Evolutionary conservation across 2,797 vertebrate species (phyloP).

Genomic region (Rhodeus uyekii): DNA sequence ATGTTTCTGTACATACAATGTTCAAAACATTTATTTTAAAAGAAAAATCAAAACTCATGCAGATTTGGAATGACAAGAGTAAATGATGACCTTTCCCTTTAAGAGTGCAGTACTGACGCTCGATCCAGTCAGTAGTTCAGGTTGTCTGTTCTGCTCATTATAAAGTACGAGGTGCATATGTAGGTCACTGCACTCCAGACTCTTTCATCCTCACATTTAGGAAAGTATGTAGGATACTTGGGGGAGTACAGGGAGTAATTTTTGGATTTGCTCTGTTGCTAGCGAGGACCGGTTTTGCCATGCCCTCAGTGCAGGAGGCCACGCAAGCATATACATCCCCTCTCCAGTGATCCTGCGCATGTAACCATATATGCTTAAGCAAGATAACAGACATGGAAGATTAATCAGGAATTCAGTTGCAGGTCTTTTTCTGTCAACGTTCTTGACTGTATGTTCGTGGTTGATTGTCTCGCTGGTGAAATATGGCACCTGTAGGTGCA

Average conservation of each 20-base stretch:
- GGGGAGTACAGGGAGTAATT: constrained; percentile 35
- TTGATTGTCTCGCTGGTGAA: constrained; percentile 29
- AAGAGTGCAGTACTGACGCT: not conserved
- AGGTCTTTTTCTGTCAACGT: constrained; percentile 48
- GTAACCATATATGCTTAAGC: constrained; percentile 70
- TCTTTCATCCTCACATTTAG: constrained; percentile 42
- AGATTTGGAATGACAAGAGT: not conserved
- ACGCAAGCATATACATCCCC: constrained; percentile 58
- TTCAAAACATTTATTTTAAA: not conserved
- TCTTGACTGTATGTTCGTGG: constrained; percentile 9
- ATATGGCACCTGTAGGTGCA: constrained; percentile 18
- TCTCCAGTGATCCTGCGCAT: constrained; percentile 59
- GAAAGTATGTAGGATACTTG: constrained; percentile 36
- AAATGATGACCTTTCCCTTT: not conserved
- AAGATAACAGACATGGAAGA: constrained; percentile 68
- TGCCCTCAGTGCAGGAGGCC: not conserved
- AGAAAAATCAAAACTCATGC: not conserved
- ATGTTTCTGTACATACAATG: not conserved
- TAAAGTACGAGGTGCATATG: constrained; percentile 33
- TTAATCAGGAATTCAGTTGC: constrained; percentile 55
- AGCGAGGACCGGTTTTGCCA: not conserved
- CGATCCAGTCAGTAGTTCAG: constrained; percentile 19
- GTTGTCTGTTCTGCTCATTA: constrained; percentile 39
- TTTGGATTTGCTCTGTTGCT: constrained; percentile 12
- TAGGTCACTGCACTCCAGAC: constrained; percentile 42